phyloP scores from a whole-genome alignment of 2,888 invertebrate species.

The Blera fallax region DNA sequence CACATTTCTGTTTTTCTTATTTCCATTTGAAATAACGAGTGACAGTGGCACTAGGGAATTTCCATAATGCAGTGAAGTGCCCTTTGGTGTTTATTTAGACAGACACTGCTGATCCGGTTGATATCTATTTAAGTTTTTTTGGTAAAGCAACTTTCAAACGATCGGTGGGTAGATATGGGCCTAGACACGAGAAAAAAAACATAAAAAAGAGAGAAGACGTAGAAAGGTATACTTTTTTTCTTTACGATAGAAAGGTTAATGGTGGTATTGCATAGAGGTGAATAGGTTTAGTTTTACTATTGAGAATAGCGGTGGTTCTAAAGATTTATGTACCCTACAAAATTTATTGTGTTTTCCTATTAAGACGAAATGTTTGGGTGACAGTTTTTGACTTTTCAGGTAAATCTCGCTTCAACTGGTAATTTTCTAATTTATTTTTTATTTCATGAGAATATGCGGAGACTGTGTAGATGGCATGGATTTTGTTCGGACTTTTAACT shows the following conservation, averaged over 20 bases:
- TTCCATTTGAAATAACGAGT: constrained; percentile 10
- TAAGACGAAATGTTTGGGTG: neutral
- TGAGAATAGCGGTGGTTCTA: neutral
- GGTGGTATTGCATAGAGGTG: neutral
- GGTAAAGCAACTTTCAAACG: constrained; percentile 43
- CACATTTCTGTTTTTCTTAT: neutral
- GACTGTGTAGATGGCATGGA: too few species aligned
- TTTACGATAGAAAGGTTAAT: constrained; percentile 11
- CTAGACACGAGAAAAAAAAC: constrained; percentile 9
- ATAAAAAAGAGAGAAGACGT: constrained; percentile 2
- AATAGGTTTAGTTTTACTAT: neutral
- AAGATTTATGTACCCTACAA: neutral
- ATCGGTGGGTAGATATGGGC: constrained; percentile 7
- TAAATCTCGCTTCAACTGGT: neutral
- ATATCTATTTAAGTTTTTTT: constrained; percentile 23
- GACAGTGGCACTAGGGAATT: constrained; percentile 61
- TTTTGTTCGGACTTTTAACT: too few species aligned
- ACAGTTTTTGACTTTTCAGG: neutral
- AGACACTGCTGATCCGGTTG: constrained; percentile 40
- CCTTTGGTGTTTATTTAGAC: constrained; percentile 57
- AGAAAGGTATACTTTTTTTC: neutral
- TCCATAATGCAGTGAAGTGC: constrained; percentile 62
- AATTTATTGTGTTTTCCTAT: neutral
- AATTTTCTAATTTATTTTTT: neutral
- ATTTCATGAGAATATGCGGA: too few species aligned